A percentile compares a stretch with the other conserved stretches of the same genome.
These are phyloP conservation scores for Cettia cetti DNA, from an alignment of 2,113 vertebrate genomes.

Conservation along the genomic window DNA sequence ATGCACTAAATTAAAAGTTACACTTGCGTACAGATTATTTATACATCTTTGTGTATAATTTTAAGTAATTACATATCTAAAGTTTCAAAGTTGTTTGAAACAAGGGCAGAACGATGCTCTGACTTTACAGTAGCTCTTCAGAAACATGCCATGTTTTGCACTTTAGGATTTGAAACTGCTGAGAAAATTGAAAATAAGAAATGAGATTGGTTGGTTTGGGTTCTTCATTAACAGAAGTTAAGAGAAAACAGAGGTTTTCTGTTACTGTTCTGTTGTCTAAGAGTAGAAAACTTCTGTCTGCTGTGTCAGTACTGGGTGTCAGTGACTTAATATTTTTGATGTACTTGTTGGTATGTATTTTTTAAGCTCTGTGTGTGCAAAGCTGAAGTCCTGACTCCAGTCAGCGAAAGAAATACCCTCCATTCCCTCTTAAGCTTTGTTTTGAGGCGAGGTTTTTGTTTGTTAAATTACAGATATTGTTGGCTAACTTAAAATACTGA, in stretches of 20 bases:
- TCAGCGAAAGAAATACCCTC: background rate
- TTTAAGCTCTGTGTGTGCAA: background rate
- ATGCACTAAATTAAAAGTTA: background rate
- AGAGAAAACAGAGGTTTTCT: background rate
- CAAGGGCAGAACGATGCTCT: background rate
- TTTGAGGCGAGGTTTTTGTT: background rate
- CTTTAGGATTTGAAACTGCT: background rate
- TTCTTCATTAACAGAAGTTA: background rate
- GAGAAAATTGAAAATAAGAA: background rate
- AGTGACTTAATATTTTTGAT: background rate
- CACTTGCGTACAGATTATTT: background rate
- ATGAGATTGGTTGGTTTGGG: background rate
- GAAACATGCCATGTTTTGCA: background rate
- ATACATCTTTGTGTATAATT: background rate
- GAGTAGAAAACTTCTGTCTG: background rate
- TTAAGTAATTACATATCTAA: background rate
- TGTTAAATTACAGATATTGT: background rate
- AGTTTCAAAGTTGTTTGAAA: background rate
- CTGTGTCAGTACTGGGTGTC: background rate
- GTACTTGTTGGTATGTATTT: background rate
- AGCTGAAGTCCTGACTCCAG: background rate
- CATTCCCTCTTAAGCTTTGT: background rate
- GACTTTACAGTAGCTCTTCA: background rate
- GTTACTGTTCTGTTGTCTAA: background rate
- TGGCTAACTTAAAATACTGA: background rate